Base-by-base conservation (phyloP, 2,113 vertebrate genomes). In the Campylomormyrus numenius region DNA sequence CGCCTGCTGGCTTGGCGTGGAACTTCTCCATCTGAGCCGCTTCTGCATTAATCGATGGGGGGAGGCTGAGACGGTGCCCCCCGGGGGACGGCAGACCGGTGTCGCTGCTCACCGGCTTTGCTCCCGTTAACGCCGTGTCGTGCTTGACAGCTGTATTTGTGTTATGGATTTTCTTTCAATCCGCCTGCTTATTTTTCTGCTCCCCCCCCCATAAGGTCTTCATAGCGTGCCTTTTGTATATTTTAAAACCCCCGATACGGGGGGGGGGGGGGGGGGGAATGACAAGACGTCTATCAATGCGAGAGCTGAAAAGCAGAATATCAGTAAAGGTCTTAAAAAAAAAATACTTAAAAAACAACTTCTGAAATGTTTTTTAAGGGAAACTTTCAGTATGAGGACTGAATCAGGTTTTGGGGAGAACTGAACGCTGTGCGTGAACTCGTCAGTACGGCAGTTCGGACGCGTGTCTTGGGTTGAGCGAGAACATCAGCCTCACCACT, bases 101-200 rank as follows among this genome's bases (percentile, higher is more conserved):
- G 92, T 92, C 91, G 87, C 91, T 49, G 90, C 90, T 93, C 91
- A 90, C 92, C 90, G 89, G 85, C 90, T 94, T 87, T 45, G 85
- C 95, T 93, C 93, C 92, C 90, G 93, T 94, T 95, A 95, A 95
- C 92, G 94, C 93, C 86, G 95, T 94, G 90, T 92, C 90, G 91
- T 90, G 91, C 88, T 93, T 96, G 96, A 96, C 96, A 96, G 96
- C 95, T 96, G 95, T 95, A 95, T 96, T 96, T 96, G 94, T 95
- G 96, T 95, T 96, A 96, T 96, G 94, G 96, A 96, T 96, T 96
- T 96, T 96, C 95, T 95, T 95, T 96, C 95, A 96, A 90, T 93
- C 93, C 1, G 62, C 92, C 92, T 93, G 87, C 90, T 93, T 94
- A 92, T 91, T 92, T 89, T 92, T 91, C 89, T 88, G 53, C 86